Base-by-base conservation (phyloP, 1,140 invertebrate genomes). In the Elymnias hypermnestra region DNA sequence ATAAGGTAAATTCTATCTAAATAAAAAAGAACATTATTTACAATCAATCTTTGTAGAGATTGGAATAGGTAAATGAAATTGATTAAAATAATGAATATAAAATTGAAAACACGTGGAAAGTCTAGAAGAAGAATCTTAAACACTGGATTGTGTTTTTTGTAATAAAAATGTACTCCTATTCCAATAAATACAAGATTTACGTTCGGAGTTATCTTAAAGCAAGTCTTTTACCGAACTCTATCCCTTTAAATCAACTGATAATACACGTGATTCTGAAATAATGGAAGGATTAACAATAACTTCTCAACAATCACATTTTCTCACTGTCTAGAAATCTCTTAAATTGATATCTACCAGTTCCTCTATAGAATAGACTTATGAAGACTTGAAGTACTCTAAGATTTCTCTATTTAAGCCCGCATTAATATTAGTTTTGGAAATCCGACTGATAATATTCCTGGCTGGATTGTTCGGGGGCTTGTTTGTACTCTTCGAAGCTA, bases 401-500 rank as follows among this genome's bases (percentile, higher is more conserved):
- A n/a, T n/a, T n/a, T n/a, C n/a, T n/a, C n/a, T n/a, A n/a, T n/a
- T n/a, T n/a, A n/a, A n/a, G n/a, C n/a, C n/a, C n/a, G n/a, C n/a
- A n/a, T n/a, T n/a, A n/a, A 56, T 76, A 77, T 70, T 84, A 63
- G 63, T 78, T 78, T 45, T 82, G 72, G 61, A 63, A 81, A 51
- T 82, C 71, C 73, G 75, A 71, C 62, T 73, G 70, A 46, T 77
- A 82, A 49, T 77, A 82, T 13, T 81, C 72, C 22, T 72, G 71
- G 58, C 50, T 62, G 45, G 54, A 58, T 19, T 65, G 57, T 25
- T 70, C 61, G 19, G 58, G 51, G 2, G 33, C 33, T 13, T 36
- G 33, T 36, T 36, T 36, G 33, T 36, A 36, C 17, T 36, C 68
- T 46, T 78, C 72, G 56, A 63, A 55, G 47, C 60, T 68, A 84